Percentiles rank a stretch among this genome's conserved stretches.
phyloP scores from a whole-genome alignment of 2,888 invertebrate genomes.

The Nebria salina region DNA sequence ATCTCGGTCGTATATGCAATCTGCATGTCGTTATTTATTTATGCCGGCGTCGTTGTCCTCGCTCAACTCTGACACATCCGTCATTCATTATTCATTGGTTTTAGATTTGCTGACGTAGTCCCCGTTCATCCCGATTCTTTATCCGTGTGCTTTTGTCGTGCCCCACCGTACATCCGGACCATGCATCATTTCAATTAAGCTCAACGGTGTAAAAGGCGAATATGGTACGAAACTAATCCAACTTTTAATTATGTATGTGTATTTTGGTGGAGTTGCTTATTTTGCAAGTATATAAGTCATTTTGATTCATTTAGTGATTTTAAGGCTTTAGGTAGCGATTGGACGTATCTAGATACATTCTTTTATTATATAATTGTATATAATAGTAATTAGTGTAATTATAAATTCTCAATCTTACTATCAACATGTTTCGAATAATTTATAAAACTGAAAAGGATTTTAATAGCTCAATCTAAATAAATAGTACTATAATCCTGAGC shows the following conservation, averaged over 20 bases:
- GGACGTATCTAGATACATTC: too few species aligned
- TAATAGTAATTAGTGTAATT: too few species aligned
- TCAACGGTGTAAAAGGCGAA: not conserved
- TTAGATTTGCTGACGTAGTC: conserved; percentile 48
- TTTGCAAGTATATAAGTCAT: not conserved
- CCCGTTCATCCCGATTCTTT: conserved; percentile 37
- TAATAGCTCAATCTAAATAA: too few species aligned
- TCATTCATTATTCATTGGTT: conserved; percentile 48
- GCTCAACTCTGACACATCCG: conserved; percentile 34
- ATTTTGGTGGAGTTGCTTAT: not conserved
- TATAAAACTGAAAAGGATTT: too few species aligned
- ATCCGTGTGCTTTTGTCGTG: conserved; percentile 10
- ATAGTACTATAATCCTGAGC: too few species aligned
- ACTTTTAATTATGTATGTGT: not conserved
- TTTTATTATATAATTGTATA: too few species aligned
- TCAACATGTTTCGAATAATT: too few species aligned
- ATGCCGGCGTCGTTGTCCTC: conserved; percentile 29
- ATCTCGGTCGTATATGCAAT: conserved; percentile 23
- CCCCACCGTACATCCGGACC: not conserved
- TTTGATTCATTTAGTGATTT: not conserved
- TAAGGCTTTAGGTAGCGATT: too few species aligned
- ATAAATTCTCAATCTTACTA: too few species aligned
- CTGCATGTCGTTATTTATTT: conserved; percentile 49
- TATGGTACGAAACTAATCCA: not conserved
- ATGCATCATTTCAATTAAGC: conserved; percentile 2